Percentiles rank a stretch among this genome's conserved stretches.
These are phyloP conservation scores for Galbula dea DNA, from an alignment of 2,113 vertebrate genomes.

Conservation along the genomic window DNA sequence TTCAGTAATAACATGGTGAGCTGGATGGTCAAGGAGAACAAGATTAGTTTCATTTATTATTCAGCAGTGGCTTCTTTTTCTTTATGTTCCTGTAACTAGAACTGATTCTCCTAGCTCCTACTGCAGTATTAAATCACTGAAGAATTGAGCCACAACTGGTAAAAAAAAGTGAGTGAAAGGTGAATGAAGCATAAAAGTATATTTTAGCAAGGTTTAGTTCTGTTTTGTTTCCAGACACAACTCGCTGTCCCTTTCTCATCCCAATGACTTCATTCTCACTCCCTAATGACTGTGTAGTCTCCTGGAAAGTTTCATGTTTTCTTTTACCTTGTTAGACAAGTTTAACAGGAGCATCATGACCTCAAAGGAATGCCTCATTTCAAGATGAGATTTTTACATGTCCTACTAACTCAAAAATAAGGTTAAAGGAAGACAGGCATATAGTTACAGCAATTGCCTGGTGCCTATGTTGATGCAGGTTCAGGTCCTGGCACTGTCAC, in stretches of 20 bases:
- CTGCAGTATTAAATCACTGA: neutral
- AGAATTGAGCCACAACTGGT: neutral
- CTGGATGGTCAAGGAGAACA: neutral
- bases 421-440: neutral
- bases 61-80: neutral
- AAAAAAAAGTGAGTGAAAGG: neutral
- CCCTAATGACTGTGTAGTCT: neutral
- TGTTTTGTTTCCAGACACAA: neutral
- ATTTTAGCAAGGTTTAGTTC: neutral
- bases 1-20: neutral
- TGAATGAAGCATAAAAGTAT: neutral
- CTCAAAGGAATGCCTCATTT: neutral
- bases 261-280: neutral
- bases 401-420: neutral
- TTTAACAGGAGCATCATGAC: constrained; percentile 27
- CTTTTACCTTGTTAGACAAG: constrained; percentile 15
- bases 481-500: neutral
- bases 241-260: neutral
- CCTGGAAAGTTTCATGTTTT: constrained; percentile 1
- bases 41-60: neutral
- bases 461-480: neutral
- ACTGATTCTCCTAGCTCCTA: neutral
- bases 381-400: neutral
- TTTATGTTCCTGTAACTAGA: neutral
- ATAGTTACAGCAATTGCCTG: neutral